Percentiles rank a stretch among this genome's conserved stretches.
Conservation (phyloP, 2,888 invertebrate genomes). For the Pachydiplax longipennis region DNA sequence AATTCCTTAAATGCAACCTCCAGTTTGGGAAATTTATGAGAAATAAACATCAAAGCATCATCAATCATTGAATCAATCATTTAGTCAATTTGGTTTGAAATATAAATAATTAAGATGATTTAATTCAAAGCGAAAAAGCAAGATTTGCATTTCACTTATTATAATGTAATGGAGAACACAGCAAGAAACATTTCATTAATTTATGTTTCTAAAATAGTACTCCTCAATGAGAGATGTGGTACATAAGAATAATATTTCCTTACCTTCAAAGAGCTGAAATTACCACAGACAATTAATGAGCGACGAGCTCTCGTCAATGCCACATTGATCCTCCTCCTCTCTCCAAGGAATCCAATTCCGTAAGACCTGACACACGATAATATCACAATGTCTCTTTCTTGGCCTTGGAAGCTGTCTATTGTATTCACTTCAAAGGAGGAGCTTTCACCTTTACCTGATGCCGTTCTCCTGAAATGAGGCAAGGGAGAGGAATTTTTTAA, state of each 20-base stretch:
- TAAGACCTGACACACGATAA: slow-evolving; percentile 68
- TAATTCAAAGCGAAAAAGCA: too few relatives aligned
- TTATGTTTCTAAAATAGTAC: too few relatives aligned
- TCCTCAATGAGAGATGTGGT: too few relatives aligned
- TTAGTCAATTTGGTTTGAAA: too few relatives aligned
- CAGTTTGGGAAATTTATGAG: too few relatives aligned
- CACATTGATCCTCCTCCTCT: slow-evolving; percentile 86
- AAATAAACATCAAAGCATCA: too few relatives aligned
- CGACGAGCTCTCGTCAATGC: slow-evolving; percentile 85
- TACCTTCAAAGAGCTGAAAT: slow-evolving; percentile 72
- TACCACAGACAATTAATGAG: slow-evolving; percentile 82
- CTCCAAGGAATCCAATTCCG: slow-evolving; percentile 75
- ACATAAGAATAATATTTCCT: neutral
- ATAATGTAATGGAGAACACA: too few relatives aligned
- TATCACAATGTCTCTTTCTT: slow-evolving; percentile 76
- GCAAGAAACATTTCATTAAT: too few relatives aligned
- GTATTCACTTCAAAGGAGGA: neutral
- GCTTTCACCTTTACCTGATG: neutral
- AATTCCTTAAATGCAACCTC: too few relatives aligned
- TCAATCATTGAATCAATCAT: too few relatives aligned
- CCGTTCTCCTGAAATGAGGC: neutral
- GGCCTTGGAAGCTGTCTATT: slow-evolving; percentile 72
- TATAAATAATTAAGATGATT: too few relatives aligned
- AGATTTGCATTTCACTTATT: too few relatives aligned
- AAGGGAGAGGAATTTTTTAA: neutral